Conservation (phyloP, 2,113 vertebrate species). For the Ariopsis seemanni region DNA sequence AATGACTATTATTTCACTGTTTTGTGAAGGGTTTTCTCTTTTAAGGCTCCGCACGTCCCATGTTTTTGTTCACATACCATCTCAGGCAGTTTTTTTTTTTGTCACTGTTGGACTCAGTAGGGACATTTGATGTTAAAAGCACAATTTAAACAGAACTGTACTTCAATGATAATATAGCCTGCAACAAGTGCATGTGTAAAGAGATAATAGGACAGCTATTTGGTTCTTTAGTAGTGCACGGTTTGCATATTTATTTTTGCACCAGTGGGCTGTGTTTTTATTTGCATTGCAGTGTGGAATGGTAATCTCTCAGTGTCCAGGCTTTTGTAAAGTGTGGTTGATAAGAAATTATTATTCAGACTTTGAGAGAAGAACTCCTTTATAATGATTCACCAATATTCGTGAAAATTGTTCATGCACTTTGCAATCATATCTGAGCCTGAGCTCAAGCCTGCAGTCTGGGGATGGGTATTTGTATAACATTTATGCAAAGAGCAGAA, state of each 20-base stretch:
- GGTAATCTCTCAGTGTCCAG: background rate
- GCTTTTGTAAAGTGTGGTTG: background rate
- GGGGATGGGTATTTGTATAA: background rate
- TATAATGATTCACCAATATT: conserved; percentile 16
- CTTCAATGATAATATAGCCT: background rate
- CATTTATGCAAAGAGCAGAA: background rate
- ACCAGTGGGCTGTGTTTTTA: background rate
- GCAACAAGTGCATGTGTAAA: background rate
- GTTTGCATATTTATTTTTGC: background rate
- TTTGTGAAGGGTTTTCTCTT: background rate
- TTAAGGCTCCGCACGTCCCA: background rate
- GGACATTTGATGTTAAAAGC: background rate
- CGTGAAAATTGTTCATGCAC: background rate
- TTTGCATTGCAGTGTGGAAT: conserved; percentile 7
- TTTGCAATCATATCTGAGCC: conserved; percentile 19
- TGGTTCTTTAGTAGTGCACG: conserved; percentile 5
- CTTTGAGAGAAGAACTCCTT: background rate
- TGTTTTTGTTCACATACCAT: background rate
- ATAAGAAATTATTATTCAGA: background rate
- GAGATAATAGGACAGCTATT: background rate
- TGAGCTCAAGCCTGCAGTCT: background rate
- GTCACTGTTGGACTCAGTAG: background rate
- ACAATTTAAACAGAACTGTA: background rate
- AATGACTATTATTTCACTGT: background rate
- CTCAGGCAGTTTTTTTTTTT: background rate